Evolutionary conservation across 2,888 invertebrate species (phyloP).

Genomic region (Sipha maydis): DNA sequence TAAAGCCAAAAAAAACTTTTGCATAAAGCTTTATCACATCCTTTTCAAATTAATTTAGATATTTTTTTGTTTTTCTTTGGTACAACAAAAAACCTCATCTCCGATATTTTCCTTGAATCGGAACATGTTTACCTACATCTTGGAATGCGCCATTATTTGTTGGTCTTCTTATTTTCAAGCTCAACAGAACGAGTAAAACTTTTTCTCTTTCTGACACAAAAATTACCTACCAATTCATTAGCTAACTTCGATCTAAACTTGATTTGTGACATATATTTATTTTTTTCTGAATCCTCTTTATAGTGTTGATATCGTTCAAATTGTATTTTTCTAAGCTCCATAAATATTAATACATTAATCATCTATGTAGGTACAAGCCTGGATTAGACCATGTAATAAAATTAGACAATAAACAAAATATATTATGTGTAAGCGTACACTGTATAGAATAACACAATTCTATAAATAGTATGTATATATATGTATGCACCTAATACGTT

Average conservation of each 20-base stretch:
- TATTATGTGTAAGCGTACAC: no score
- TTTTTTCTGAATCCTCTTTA: background rate
- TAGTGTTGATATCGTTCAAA: no score
- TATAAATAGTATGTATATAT: no score
- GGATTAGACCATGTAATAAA: no score
- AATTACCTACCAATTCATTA: background rate
- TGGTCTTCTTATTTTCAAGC: background rate
- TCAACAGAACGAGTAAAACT: background rate
- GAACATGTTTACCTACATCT: constrained; percentile 15
- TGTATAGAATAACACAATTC: no score
- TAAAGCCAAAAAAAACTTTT: background rate
- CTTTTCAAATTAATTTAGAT: background rate
- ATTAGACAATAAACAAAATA: no score
- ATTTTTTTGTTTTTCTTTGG: background rate
- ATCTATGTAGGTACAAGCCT: no score
- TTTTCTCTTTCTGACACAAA: background rate
- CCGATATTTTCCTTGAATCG: background rate
- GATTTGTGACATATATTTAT: background rate
- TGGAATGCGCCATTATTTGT: background rate
- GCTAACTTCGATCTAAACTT: background rate
- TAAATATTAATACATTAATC: no score
- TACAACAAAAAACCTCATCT: background rate
- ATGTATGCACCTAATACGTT: no score
- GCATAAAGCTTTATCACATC: background rate
- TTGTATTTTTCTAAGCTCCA: no score